A percentile compares a stretch with the other conserved stretches of the same genome.
These are phyloP conservation scores for Ashinkailepas kermadecensis DNA, from an alignment of 2,888 invertebrate species.

Conservation along the genomic window DNA sequence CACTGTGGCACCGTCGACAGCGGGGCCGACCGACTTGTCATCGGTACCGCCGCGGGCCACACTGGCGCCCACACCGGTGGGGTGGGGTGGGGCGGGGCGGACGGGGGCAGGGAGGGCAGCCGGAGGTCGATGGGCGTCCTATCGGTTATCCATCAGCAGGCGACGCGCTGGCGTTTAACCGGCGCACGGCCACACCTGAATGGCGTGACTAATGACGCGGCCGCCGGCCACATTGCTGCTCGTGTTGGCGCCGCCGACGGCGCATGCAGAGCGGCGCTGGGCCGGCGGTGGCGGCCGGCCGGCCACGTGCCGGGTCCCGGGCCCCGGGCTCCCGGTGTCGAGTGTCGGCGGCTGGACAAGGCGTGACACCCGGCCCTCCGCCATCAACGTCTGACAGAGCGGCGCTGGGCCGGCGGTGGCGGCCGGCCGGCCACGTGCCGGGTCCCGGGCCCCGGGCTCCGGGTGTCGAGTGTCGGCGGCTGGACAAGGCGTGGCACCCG, in stretches of 20 bases:
- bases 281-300: background rate
- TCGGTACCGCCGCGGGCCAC: background rate
- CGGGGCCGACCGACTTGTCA: no score
- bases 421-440: no score
- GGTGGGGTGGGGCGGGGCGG: background rate
- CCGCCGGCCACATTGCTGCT: background rate
- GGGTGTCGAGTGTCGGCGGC: no score
- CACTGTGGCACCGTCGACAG: no score
- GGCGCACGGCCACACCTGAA: background rate
- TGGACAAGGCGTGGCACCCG: no score
- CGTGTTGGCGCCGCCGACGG: background rate
- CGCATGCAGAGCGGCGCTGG: background rate
- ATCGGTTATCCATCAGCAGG: background rate
- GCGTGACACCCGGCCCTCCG: no score
- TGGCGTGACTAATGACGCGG: background rate
- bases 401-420: no score
- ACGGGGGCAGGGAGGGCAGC: background rate
- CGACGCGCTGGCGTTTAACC: background rate
- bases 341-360: background rate
- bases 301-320: background rate
- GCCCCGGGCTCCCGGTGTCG: background rate
- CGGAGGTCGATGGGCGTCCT: background rate
- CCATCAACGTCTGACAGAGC: no score
- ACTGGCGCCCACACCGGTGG: background rate
- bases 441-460: no score